phyloP scores from a whole-genome alignment of 2,888 invertebrate genomes.

The Synanthedon andrenaeformis region DNA sequence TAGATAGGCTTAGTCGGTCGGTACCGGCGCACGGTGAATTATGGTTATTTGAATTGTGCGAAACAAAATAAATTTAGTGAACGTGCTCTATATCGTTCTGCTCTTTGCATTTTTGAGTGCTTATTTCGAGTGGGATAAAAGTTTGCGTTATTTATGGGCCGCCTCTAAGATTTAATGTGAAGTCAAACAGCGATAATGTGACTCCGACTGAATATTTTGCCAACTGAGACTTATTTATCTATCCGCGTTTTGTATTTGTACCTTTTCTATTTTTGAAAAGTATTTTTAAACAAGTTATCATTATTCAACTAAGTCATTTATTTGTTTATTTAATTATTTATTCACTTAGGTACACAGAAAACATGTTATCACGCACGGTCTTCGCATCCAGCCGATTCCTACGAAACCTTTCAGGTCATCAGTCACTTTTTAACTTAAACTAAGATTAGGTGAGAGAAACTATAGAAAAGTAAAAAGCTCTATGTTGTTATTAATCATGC shows the following conservation, averaged over 20 bases:
- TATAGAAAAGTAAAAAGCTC: no score
- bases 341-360: no score
- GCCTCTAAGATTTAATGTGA: slow-evolving; percentile 68
- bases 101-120: slow-evolving; percentile 72
- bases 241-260: neutral
- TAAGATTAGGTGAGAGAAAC: no score
- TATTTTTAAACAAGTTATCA: no score
- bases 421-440: no score
- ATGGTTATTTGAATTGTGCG: slow-evolving; percentile 71
- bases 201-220: slow-evolving; percentile 19
- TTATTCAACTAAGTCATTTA: no score
- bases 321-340: no score
- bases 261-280: neutral
- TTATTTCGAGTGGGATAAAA: slow-evolving; percentile 69
- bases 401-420: no score
- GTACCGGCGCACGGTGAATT: slow-evolving; percentile 47
- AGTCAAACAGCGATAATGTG: slow-evolving; percentile 69
- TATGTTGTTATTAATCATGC: no score
- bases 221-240: slow-evolving; percentile 21
- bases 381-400: no score
- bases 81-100: slow-evolving; percentile 68
- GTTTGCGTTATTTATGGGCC: slow-evolving; percentile 66
- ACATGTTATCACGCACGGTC: no score
- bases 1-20: slow-evolving; percentile 60
- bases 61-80: slow-evolving; percentile 71